Base-by-base conservation (phyloP, 1,140 invertebrate species). In the Drosophila elegans region DNA sequence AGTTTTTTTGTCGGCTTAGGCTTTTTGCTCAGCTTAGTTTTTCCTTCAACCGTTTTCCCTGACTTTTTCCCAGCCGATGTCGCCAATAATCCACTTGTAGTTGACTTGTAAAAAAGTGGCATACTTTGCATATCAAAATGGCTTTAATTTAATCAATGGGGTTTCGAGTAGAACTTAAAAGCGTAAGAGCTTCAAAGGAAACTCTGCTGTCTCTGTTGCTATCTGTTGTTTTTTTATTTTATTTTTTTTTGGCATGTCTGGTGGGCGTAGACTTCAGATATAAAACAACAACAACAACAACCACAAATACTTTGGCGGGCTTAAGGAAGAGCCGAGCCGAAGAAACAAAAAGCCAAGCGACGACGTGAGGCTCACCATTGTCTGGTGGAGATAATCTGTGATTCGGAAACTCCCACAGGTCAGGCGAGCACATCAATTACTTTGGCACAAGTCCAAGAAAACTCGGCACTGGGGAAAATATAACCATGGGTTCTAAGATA, bases 351-450 rank as follows among this genome's bases (percentile, higher is more conserved):
- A 64, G 46, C 44, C 69, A 82, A 62, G 80, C 81, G 81, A 84
- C 84, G 83, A 88, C 83, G 80, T 83, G 83, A 86, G 84, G 83
- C 77, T 88, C 66, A 72, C 75, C 83, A 91, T 91, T 91, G 90
- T 90, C 90, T 91, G 90, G 69, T 56, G 69, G 53, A 91, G 85
- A 91, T 91, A 91, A 91, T 91, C 90, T 91, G 90, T 90, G 85
- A 91, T 91, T 91, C 84, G 91, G 83, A 90, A 91, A 91, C 90
- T 90, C 90, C 90, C 83, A 88, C 90, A 90, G 89, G 88, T 91
- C 89, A 91, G 89, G 74, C 89, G 81, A 89, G 83, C 89, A 89
- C 89, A 91, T 91, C 89, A 91, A 91, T 91, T 91, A 91, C 80
- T 78, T 91, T 91, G 89, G 89, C 89, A 91, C 84, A 88, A 88